Base-by-base conservation (phyloP, 2,888 invertebrate species). In the Craniophora ligustri region DNA sequence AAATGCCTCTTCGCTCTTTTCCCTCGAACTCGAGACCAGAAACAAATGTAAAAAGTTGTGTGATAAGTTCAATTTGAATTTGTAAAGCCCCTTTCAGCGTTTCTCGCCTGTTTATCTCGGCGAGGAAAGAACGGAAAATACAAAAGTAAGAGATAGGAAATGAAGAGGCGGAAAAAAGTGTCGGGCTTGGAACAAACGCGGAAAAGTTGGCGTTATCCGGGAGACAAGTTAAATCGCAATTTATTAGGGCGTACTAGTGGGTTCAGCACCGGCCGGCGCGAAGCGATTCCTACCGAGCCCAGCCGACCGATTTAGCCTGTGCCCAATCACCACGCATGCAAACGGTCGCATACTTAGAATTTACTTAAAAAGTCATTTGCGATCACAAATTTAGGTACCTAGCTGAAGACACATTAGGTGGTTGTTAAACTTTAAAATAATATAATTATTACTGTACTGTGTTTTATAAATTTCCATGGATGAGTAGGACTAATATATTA, bases 21-120 rank as follows among this genome's bases (percentile, higher is more conserved):
- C 89, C 89, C 83, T 88, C 90, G 89, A 89, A 92, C 89, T 91
- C 86, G 81, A 90, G 89, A 91, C 91, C 92, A 93, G 92, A 93
- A 93, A 93, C 93, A 93, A 93, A 93, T 93, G 93, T 93, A 93
- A 93, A 93, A 93, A 93, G 92, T 93, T 93, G 91, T 92, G 93
- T 92, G 93, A 93, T 93, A 93, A 93, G 92, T 93, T 92, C 93
- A 92, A 93, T 93, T 93, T 92, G 93, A 93, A 93, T 93, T 93
- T 93, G 93, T 92, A 93, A 93, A 93, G 93, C 93, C 92, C 93
- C 91, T 93, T 93, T 93, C 92, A 92, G 80, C 93, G 90, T 90
- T 90, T 91, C 91, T 91, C 93, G 91, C 91, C 92, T 92, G 93
- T 92, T 93, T 93, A 93, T 93, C 93, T 92, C 89, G 85, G 84